Evolutionary conservation across 2,888 invertebrate species (phyloP).

Genomic region (Thalpophila matura): DNA sequence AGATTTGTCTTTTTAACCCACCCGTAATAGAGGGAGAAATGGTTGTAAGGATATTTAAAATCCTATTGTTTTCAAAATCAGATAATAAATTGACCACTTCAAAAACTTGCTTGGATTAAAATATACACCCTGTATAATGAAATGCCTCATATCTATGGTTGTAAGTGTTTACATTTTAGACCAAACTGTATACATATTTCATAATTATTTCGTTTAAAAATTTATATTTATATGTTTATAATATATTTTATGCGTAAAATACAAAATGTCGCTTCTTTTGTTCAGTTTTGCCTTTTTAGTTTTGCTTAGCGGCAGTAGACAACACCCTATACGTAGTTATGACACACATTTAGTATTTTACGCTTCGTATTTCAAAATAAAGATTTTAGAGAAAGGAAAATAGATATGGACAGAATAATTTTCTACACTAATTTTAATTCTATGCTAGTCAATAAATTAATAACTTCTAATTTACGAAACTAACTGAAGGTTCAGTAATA

Average conservation of each 20-base stretch:
- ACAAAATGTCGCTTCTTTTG: constrained; percentile 79
- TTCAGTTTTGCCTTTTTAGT: constrained; percentile 77
- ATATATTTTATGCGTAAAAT: constrained; percentile 78
- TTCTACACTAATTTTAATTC: constrained; percentile 74
- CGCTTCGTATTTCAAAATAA: constrained; percentile 65
- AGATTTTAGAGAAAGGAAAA: constrained; percentile 9
- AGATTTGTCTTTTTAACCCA: background rate
- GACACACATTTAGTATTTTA: constrained; percentile 78
- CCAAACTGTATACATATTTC: constrained; percentile 31
- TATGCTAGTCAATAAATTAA: constrained; percentile 77
- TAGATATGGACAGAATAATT: constrained; percentile 52
- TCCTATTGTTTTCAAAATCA: background rate
- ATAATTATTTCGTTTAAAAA: constrained; percentile 38
- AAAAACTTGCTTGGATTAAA: background rate
- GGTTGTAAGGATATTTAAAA: background rate
- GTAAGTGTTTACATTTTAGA: constrained; percentile 58
- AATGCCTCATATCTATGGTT: constrained; percentile 38
- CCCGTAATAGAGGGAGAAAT: background rate
- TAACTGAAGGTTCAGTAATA: constrained; percentile 62
- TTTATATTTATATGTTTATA: constrained; percentile 61
- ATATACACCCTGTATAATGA: background rate
- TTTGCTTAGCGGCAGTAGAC: constrained; percentile 72
- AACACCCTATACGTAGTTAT: constrained; percentile 56
- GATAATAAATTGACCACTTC: background rate
- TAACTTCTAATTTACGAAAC: constrained; percentile 62